Evolutionary conservation across 1,140 invertebrate species (phyloP), one percentile per base, ranked within the genome.

Genomic region (Microvelia longipes): DNA sequence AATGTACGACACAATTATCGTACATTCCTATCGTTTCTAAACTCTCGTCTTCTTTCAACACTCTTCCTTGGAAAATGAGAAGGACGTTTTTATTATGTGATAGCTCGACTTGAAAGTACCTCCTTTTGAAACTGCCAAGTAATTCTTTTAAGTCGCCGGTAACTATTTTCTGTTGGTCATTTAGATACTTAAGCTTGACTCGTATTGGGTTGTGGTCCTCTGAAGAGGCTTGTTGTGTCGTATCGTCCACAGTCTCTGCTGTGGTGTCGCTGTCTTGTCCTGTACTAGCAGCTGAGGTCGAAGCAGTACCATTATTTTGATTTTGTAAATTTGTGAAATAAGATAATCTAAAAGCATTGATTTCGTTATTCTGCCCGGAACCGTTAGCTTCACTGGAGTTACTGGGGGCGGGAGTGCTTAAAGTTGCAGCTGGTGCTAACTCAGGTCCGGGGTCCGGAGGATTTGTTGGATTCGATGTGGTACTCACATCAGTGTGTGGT

Each of bases 1-100:
- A 93, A 78, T 94, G 92, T 26, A 96, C 87, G 1, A 94, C 91
- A 78, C 90, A 92, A 75, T 92, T 90, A 78, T 94, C 86, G 77
- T 86, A 88, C 35, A 96, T 82, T 24, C 92, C 91, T 80, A 86
- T 91, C 27, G 85, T 85, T 71, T 88, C 83, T 61, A 96, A 79
- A 11, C 91, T 93, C 67, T 80, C 83, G 72, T 94, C 92, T 72
- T 88, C 85, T 70, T 87, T 84, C 25, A 96, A 80, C 63, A 94
- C 86, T 74, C 91, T 89, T 14, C 93, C 93, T 78, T 93, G 92
- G 78, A 92, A 94, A 66, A 96, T 92, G 65, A 96, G 81, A 25
- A 91, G 85, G 27, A 96, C 87, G 30, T 89, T 79, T 76, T 91
- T 90, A 74, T 90, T 86, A 19, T 87, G 83, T 2, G 85, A 81